Evolutionary conservation across 2,113 vertebrate genomes (phyloP), one percentile per base, ranked within the genome.

Genomic region (Nothoprocta pentlandii): DNA sequence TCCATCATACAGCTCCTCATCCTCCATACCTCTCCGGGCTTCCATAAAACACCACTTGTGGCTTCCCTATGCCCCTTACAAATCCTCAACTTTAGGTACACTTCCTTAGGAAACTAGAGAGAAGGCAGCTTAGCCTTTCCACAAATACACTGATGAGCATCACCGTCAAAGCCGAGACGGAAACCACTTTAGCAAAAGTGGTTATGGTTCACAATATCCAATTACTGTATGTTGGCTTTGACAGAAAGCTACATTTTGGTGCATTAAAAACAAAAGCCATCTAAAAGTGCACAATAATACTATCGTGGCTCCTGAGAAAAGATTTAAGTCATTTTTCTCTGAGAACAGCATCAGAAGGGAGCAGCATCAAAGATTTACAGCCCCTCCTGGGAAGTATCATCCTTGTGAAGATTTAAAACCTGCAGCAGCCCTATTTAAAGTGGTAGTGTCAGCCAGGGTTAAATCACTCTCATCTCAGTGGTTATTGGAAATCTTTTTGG

Each of bases 401-500:
- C 54, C 66, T 83, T 53, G 39, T 62, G 58, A 90, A 89, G 91
- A 94, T 81, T 91, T 80, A 92, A 90, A 95, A 90, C 82, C 59
- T 88, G 90, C 90, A 58, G 82, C 82, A 96, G 69, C 44, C 32
- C 69, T 94, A 82, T 92, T 93, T 91, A 93, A 91, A 96, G 90
- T 61, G 94, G 44, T 0, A 0, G 56, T 85, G 74, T 90, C 93
- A 91, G 82, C 69, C 83, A 68, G 85, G 85, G 85, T 94, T 96
- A 94, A 94, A 95, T 91, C 85, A 93, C 87, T 95, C 92, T 91
- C 80, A 94, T 78, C 85, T 86, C 93, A 73, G 69, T 68, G 83
- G 82, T 71, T 86, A 96, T 76, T 86, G 94, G 87, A 94, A 95
- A 94, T 93, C 79, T 94, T 95, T 96, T 93, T 61, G 77, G 80